Evolutionary conservation across 2,113 vertebrate species (phyloP).

Genomic region (Ochotona curzoniae): DNA sequence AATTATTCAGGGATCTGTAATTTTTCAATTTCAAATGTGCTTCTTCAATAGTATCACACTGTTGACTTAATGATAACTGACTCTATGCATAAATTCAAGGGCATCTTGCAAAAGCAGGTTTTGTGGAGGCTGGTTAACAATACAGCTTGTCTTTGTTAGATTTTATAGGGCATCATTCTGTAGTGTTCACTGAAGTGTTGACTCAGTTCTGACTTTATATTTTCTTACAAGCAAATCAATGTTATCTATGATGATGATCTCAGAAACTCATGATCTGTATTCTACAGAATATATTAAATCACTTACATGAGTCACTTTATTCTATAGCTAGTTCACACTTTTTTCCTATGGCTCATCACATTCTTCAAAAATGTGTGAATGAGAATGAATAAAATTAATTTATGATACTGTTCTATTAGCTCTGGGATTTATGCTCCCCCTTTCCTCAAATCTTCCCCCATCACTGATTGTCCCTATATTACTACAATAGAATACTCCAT

Average conservation of each 20-base stretch:
- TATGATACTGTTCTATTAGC: too few species aligned
- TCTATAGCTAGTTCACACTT: constrained; percentile 34
- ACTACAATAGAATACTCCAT: too few species aligned
- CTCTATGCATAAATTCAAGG: constrained; percentile 4
- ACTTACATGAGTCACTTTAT: constrained; percentile 61
- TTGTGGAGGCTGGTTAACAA: constrained; percentile 40
- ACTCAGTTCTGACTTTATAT: constrained; percentile 74
- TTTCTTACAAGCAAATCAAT: constrained; percentile 70
- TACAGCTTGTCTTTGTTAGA: constrained; percentile 65
- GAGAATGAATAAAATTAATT: background rate
- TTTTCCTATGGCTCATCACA: background rate
- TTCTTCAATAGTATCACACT: constrained; percentile 42
- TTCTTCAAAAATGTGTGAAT: background rate
- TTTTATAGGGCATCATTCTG: constrained; percentile 61
- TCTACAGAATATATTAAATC: constrained; percentile 54
- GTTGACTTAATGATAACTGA: constrained; percentile 56
- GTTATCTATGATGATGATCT: constrained; percentile 68
- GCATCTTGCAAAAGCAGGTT: constrained; percentile 66
- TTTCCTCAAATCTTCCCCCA: too few species aligned
- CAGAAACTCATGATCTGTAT: constrained; percentile 33
- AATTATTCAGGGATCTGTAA: background rate
- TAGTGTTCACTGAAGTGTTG: constrained; percentile 61
- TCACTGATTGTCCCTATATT: too few species aligned
- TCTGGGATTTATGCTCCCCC: too few species aligned
- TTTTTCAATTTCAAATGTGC: constrained; percentile 11